Conservation (phyloP, 23 tunicate genomes). For the Trididemnum miniatum region DNA sequence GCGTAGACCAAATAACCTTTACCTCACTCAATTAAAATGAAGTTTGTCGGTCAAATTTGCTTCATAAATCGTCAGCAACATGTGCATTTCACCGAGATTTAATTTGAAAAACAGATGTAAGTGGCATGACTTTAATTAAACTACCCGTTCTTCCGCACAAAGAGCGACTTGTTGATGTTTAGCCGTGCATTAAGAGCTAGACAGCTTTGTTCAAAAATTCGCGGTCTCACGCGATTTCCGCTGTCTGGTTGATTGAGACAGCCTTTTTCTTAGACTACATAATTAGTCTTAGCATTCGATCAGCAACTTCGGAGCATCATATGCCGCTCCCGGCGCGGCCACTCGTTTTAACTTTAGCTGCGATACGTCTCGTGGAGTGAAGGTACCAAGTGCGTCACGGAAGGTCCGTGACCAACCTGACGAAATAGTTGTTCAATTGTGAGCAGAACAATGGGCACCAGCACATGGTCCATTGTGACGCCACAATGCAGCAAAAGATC, state of each 20-base stretch:
- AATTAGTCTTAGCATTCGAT: conserved; percentile 34
- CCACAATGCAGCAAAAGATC: conserved; percentile 73
- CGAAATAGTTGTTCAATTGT: conserved; percentile 76
- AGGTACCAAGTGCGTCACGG: conserved; percentile 39
- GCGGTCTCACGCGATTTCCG: conserved; percentile 61
- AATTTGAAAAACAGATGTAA: too few relatives aligned
- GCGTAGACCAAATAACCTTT: too few relatives aligned
- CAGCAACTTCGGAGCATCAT: conserved; percentile 24
- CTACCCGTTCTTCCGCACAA: too few relatives aligned
- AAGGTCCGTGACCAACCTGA: conserved; percentile 75
- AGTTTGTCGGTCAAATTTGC: too few relatives aligned
- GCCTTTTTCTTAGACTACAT: conserved; percentile 40
- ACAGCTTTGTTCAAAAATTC: conserved; percentile 14
- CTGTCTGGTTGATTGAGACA: conserved; percentile 49
- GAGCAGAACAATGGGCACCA: conserved; percentile 98
- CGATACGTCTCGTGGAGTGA: conserved; percentile 16
- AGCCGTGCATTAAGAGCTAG: conserved; percentile 12
- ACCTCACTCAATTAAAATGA: too few relatives aligned
- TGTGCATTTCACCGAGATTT: too few relatives aligned
- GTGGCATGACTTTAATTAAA: too few relatives aligned
- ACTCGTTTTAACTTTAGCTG: conserved; percentile 21
- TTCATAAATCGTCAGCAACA: too few relatives aligned
- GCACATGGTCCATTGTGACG: conserved; percentile 99
- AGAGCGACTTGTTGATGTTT: not conserved
- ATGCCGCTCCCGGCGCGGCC: conserved; percentile 81